Base-by-base conservation (phyloP, 2,888 invertebrate genomes). In the Atethmia centrago region DNA sequence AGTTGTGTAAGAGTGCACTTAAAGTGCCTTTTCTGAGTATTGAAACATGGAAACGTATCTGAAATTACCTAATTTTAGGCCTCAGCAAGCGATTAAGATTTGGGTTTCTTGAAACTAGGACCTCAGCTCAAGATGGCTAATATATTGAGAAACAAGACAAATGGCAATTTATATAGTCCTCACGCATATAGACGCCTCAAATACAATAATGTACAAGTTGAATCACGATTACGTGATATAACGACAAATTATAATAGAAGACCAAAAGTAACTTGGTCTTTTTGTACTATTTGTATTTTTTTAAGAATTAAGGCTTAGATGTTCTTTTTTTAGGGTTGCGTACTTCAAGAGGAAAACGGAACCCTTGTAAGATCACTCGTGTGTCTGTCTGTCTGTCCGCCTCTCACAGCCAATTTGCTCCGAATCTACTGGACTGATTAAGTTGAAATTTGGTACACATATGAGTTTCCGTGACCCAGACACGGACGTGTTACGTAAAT, bases 1-100 rank as follows among this genome's bases (percentile, higher is more conserved):
- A 55, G 9, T 71, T 72, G 69, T 19, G 72, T 56, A 63, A 70
- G 25, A 73, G 10, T 82, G 64, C 53, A 71, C 42, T 74, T 71
- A 68, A 53, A 53, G 36, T 72, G 47, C 21, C 31, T 49, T 75
- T 45, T 28, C n/a, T 14, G 12, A 68, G 25, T 10, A 42, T 62
- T 40, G 55, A 45, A 9, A 53, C 58, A 47, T 49, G 28, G 25
- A 56, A 69, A 40, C 14, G 7, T 42, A 31, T 49, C 21, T 49
- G n/a, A 12, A 53, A 51, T 64, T 56, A 16, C 36, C 73, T 55
- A 14, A 73, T 67, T 59, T n/a, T 40, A 14, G 2, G 12, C 5
- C 36, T 70, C n/a, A 16, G n/a, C 10, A 49, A 5, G n/a, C 51
- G 19, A 51, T 77, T 69, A 19, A 45, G 31, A 28, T 36, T n/a